phyloP scores from a whole-genome alignment of 1,140 invertebrate species.

The Macrotrachela quadricornifera region DNA sequence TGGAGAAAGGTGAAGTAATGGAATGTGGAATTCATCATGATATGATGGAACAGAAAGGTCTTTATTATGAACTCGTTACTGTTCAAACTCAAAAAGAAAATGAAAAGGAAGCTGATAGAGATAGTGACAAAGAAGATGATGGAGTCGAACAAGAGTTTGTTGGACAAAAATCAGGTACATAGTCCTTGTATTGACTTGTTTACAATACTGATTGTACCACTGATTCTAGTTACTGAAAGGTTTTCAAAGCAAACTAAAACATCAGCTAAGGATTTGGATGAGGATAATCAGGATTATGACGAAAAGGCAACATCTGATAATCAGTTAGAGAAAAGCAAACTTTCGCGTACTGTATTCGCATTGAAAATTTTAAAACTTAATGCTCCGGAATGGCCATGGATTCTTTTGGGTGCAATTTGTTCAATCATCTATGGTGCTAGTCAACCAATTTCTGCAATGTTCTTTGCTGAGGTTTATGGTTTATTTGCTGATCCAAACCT shows the following conservation, averaged over 20 bases:
- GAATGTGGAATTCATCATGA: conserved; percentile 43
- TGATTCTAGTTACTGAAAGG: too few species aligned
- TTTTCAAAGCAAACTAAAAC: too few species aligned
- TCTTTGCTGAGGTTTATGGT: conserved; percentile 41
- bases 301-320: too few species aligned
- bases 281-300: too few species aligned
- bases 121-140: not conserved
- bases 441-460: conserved; percentile 47
- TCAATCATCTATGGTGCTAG: conserved; percentile 48
- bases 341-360: too few species aligned
- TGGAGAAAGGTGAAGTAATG: conserved; percentile 64
- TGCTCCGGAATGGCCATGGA: conserved; percentile 39
- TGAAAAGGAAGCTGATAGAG: not conserved
- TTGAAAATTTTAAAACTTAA: too few species aligned
- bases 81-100: not conserved
- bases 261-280: too few species aligned
- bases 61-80: conserved; percentile 1
- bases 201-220: too few species aligned
- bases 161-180: too few species aligned
- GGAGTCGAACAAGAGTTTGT: too few species aligned
- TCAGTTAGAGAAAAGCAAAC: too few species aligned
- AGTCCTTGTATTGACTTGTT: too few species aligned
- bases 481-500: conserved; percentile 29
- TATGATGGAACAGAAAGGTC: conserved; percentile 1
- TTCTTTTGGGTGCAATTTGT: conserved; percentile 50